Percentiles rank a stretch among this genome's conserved stretches.
Evolutionary conservation across 2,113 vertebrate genomes (phyloP).

Genomic region (Gasterosteus nipponicus): DNA sequence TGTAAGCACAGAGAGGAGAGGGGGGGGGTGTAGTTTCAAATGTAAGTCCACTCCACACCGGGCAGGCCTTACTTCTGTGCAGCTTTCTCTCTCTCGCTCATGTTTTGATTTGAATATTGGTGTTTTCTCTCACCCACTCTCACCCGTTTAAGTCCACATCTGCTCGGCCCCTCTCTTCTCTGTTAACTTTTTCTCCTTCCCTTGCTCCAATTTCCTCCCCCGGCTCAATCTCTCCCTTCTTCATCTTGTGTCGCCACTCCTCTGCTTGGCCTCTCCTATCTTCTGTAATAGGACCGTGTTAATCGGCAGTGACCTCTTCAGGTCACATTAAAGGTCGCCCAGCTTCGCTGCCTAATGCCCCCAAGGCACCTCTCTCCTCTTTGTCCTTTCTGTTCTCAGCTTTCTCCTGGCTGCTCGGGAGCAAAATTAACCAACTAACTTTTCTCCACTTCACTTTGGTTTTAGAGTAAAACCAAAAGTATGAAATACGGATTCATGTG

Average conservation of each 20-base stretch:
- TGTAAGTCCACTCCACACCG: conserved; percentile 68
- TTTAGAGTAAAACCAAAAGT: conserved; percentile 1
- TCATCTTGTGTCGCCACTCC: conserved; percentile 6
- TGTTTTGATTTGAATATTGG: conserved; percentile 66
- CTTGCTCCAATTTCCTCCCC: conserved; percentile 42
- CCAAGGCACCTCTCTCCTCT: conserved; percentile 56
- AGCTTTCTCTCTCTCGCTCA: conserved; percentile 47
- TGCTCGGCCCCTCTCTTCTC: conserved; percentile 27
- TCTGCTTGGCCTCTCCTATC: conserved; percentile 5
- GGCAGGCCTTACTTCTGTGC: conserved; percentile 61
- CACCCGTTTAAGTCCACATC: conserved; percentile 43
- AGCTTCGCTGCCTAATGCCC: conserved; percentile 73
- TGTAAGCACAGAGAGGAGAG: conserved; percentile 56
- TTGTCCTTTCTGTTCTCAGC: conserved; percentile 41
- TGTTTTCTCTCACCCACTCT: conserved; percentile 41
- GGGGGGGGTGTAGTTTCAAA: conserved; percentile 68
- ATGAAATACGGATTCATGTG: neutral
- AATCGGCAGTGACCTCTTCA: conserved; percentile 80
- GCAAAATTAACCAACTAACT: conserved; percentile 29
- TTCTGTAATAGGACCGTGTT: conserved; percentile 61
- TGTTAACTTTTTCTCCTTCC: conserved; percentile 39
- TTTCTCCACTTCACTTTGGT: conserved; percentile 2
- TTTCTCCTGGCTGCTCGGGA: conserved; percentile 39
- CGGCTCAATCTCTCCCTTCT: conserved; percentile 20
- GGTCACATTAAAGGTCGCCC: conserved; percentile 82